Conservation (phyloP, 2,797 vertebrate genomes). For the Calcarius lapponicus region DNA sequence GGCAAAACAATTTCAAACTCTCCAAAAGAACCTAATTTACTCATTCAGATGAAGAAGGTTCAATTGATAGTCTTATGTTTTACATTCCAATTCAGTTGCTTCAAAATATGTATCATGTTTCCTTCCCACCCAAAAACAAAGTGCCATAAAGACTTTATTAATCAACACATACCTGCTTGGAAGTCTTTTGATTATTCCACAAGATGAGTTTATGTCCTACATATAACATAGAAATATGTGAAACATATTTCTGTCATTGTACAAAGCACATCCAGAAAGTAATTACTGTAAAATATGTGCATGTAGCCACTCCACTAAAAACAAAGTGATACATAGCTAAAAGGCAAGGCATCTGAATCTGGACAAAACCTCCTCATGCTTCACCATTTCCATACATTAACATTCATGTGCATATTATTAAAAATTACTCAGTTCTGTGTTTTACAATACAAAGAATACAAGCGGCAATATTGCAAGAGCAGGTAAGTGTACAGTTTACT, state of each 20-base stretch:
- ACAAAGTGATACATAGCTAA: constrained; percentile 65
- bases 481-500: not conserved
- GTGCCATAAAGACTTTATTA: constrained; percentile 71
- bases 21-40: constrained; percentile 32
- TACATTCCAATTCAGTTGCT: constrained; percentile 45
- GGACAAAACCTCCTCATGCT: constrained; percentile 39
- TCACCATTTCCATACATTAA: constrained; percentile 69
- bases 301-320: constrained; percentile 58
- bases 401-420: constrained; percentile 67
- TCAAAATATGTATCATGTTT: constrained; percentile 55
- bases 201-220: constrained; percentile 72
- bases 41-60: constrained; percentile 31
- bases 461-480: not conserved
- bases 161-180: constrained; percentile 68
- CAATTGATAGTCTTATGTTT: constrained; percentile 42
- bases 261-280: constrained; percentile 73
- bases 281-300: constrained; percentile 76
- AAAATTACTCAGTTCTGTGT: constrained; percentile 47
- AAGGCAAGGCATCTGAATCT: constrained; percentile 14
- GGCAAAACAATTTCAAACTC: not conserved
- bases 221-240: constrained; percentile 65
- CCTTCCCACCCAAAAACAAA: constrained; percentile 36
- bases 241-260: constrained; percentile 75
- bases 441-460: constrained; percentile 52
- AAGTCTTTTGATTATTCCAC: constrained; percentile 75